Base-by-base conservation (phyloP, 2,113 vertebrate species). In the Elaphurus davidianus region DNA sequence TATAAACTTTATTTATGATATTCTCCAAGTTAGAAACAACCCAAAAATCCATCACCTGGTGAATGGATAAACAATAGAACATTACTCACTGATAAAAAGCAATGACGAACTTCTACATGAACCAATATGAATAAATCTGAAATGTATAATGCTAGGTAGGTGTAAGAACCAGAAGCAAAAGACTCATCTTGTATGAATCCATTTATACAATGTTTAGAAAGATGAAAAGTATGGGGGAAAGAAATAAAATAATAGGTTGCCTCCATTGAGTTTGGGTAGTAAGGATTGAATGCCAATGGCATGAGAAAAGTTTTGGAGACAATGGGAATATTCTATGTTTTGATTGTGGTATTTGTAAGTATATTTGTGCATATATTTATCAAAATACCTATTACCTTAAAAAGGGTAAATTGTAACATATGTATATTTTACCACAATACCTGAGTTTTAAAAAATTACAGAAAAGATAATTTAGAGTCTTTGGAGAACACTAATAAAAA, bases 381-480 rank as follows among this genome's bases (percentile, higher is more conserved):
- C 83, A 95, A 98, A 88, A 45, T 64, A 16, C 12, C 5, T 84
- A 43, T 67, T 36, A 54, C 28, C 17, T 86, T 67, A 30, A 86
- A 82, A 96, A 87, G 28, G n/a, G 6, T 45, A 76, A 33, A 79
- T 86, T 94, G 60, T 74, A 52, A 8, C 54, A 23, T 74, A 23
- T 47, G 15, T 30, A n/a, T 25, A 94, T 79, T 83, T 90, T 84
- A 94, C 30, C 27, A 78, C 60, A 84, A 50, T 43, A 50, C 11
- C 1, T 45, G 30, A 83, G 19, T 60, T 94, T 52, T 45, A 64
- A 95, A 85, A 88, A 87, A 43, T 28, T n/a, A 30, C 14, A 64
- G 90, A 74, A 55, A 64, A 87, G 10, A 47, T 96, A n/a, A 23
- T 55, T 90, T 84, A 74, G n/a, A 60, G 59, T 33, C 50, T 91